A percentile compares a stretch with the other conserved stretches of the same genome.
Conservation (phyloP, 2,113 vertebrate species). For the Vulpes vulpes region DNA sequence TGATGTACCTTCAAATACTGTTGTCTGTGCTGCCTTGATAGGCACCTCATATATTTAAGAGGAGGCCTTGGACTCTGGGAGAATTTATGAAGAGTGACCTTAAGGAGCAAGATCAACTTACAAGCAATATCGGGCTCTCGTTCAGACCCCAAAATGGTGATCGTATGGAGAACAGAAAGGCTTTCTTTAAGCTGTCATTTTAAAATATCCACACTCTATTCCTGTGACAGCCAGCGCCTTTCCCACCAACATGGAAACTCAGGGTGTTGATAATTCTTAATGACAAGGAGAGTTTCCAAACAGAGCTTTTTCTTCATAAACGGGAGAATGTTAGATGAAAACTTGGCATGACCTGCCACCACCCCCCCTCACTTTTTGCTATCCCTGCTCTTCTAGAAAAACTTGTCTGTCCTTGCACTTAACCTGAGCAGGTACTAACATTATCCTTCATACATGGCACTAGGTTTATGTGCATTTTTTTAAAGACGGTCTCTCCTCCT, state of each 20-base stretch:
- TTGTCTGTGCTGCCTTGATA: neutral
- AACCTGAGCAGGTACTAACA: neutral
- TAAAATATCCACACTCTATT: neutral
- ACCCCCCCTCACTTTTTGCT: neutral
- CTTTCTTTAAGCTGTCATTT: constrained; percentile 68
- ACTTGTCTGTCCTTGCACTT: neutral
- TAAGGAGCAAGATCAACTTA: constrained; percentile 68
- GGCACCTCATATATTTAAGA: constrained; percentile 71
- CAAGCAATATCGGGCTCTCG: neutral
- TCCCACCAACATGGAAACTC: constrained; percentile 59
- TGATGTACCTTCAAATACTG: neutral
- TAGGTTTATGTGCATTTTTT: neutral
- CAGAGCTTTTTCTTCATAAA: constrained; percentile 37
- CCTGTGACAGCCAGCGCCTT: constrained; percentile 5
- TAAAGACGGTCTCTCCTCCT: neutral
- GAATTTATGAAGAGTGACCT: constrained; percentile 74
- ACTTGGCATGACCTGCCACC: constrained; percentile 29
- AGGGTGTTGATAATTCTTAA: constrained; percentile 53
- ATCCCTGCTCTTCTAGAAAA: neutral
- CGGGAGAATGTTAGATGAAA: neutral
- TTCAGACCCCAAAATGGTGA: constrained; percentile 49
- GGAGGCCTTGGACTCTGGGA: neutral
- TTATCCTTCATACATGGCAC: neutral
- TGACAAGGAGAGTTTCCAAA: constrained; percentile 43
- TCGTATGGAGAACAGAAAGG: constrained; percentile 55